Conservation (phyloP, 2,888 invertebrate species). For the Podabrus alpinus region DNA sequence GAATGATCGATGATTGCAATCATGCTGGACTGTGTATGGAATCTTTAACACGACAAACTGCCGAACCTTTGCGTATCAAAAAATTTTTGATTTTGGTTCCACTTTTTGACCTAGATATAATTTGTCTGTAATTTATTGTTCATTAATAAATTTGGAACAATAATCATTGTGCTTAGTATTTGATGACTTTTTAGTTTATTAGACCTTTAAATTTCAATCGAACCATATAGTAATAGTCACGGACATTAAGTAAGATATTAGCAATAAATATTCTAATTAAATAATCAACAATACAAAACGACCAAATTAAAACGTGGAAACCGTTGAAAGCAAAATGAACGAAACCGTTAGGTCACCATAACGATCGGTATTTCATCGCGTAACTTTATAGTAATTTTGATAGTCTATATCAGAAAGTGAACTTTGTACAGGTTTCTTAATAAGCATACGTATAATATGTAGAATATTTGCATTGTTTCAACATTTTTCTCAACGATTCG, state of each 20-base stretch:
- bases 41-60: neutral
- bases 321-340: neutral
- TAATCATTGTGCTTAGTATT: neutral
- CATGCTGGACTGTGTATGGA: neutral
- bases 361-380: neutral
- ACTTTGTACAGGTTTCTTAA: neutral
- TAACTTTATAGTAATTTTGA: no score
- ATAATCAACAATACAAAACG: neutral
- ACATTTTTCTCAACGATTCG: neutral
- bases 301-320: neutral
- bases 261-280: neutral
- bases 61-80: neutral
- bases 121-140: neutral
- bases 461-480: neutral
- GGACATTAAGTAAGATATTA: neutral
- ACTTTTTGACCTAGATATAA: neutral
- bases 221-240: neutral
- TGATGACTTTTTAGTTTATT: neutral
- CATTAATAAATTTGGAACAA: neutral
- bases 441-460: neutral
- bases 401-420: neutral
- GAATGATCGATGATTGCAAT: neutral
- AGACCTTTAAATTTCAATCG: neutral
- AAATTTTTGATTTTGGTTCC: neutral
- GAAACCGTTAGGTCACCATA: neutral